Conservation (phyloP, 23 tunicate species). For the Styela clava region DNA sequence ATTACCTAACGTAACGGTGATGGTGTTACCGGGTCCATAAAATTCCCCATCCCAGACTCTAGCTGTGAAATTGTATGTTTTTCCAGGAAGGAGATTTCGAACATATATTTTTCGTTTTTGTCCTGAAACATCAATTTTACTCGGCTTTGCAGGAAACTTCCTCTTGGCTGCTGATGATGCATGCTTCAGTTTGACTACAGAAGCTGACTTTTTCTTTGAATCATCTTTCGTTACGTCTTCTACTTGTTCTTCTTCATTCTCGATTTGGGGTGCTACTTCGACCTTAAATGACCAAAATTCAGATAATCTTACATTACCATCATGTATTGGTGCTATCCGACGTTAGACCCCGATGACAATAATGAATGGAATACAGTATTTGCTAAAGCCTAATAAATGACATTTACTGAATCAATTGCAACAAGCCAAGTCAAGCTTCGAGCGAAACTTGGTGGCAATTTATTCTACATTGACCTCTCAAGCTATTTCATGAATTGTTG, state of each 20-base stretch:
- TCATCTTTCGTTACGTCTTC: not conserved
- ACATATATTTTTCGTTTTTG: not conserved
- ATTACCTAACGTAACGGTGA: slow-evolving; percentile 46
- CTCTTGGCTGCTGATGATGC: not conserved
- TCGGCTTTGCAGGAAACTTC: not conserved
- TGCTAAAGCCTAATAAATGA: too few species aligned
- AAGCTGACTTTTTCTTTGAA: not conserved
- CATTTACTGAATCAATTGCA: too few species aligned
- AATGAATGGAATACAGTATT: too few species aligned
- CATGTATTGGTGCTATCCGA: too few species aligned
- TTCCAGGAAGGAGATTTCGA: slow-evolving; percentile 37
- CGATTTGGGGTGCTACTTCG: not conserved
- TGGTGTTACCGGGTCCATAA: slow-evolving; percentile 32
- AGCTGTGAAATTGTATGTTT: slow-evolving; percentile 38
- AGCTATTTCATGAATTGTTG: too few species aligned
- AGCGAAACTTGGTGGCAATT: too few species aligned
- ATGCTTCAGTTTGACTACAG: not conserved
- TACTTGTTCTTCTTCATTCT: not conserved
- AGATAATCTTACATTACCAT: too few species aligned
- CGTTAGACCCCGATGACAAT: too few species aligned
- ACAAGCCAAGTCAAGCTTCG: too few species aligned
- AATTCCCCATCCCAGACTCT: slow-evolving; percentile 6
- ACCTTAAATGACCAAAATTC: too few species aligned
- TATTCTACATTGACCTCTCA: too few species aligned
- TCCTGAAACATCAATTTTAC: not conserved